Evolutionary conservation across 92 coral and sea anemone genomes (phyloP).

Genomic region (Chrysogorgia sp.): DNA sequence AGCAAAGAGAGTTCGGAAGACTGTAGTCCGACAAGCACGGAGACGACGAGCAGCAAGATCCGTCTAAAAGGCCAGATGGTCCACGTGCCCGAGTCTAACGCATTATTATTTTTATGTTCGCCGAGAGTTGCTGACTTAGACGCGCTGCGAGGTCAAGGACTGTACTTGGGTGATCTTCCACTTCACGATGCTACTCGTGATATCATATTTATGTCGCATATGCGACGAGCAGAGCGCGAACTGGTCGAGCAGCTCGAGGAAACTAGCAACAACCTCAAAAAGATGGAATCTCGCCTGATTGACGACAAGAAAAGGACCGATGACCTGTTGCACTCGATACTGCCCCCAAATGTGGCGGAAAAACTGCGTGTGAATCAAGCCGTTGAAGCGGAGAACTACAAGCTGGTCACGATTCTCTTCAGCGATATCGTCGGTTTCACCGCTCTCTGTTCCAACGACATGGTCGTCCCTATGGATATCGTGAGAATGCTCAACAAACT

Average conservation of each 20-base stretch:
- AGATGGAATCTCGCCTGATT: slow-evolving; percentile 81
- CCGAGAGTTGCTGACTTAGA: slow-evolving; percentile 83
- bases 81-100: slow-evolving; percentile 78
- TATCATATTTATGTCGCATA: slow-evolving; percentile 93
- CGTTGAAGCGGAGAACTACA: slow-evolving; percentile 95
- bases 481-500: slow-evolving; percentile 91
- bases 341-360: slow-evolving; percentile 96
- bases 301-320: slow-evolving; percentile 96
- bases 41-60: slow-evolving; percentile 50
- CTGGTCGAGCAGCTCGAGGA: slow-evolving; percentile 93
- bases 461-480: slow-evolving; percentile 98
- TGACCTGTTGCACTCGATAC: slow-evolving; percentile 86
- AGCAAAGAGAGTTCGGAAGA: slow-evolving; percentile 58
- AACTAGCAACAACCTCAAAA: slow-evolving; percentile 92
- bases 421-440: slow-evolving; percentile 99
- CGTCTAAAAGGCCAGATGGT: slow-evolving; percentile 99
- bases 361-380: slow-evolving; percentile 88
- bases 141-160: slow-evolving; percentile 68
- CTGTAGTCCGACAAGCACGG: slow-evolving; percentile 23
- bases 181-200: slow-evolving; percentile 99
- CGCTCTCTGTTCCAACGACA: slow-evolving; percentile 92
- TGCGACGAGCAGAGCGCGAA: slow-evolving; percentile 92
- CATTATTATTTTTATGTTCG: slow-evolving; percentile 89
- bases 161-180: slow-evolving; percentile 87
- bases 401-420: slow-evolving; percentile 87